Percentiles rank a stretch among this genome's conserved stretches.
Conservation (phyloP, 2,113 vertebrate genomes). For the Rhabdomys dilectus region DNA sequence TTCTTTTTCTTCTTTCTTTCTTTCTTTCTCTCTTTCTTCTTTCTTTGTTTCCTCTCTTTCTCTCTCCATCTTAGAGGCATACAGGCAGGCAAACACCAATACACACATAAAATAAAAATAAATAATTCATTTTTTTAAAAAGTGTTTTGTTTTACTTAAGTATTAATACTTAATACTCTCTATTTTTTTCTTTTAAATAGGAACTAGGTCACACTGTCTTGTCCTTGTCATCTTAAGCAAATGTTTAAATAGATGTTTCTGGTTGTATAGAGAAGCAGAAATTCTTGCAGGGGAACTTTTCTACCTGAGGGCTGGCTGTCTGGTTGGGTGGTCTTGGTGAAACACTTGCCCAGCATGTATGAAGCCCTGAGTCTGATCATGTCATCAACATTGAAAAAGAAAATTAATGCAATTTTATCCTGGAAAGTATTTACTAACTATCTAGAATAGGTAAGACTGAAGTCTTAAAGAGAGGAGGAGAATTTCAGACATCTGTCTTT, state of each 20-base stretch:
- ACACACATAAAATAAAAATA: neutral
- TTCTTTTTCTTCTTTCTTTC: too few relatives aligned
- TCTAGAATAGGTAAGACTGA: neutral
- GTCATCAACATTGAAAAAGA: neutral
- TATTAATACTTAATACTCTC: neutral
- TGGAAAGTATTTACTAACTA: neutral
- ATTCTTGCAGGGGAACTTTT: neutral
- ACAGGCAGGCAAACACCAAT: neutral
- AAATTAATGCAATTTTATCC: neutral
- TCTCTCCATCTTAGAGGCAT: neutral
- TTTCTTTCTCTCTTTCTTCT: too few relatives aligned
- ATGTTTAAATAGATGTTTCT: neutral
- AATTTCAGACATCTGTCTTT: conserved; percentile 34
- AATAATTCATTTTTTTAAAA: neutral
- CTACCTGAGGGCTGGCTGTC: neutral
- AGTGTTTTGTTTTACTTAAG: neutral
- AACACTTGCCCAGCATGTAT: neutral
- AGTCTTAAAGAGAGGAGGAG: neutral
- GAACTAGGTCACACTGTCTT: neutral
- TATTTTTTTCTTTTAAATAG: neutral
- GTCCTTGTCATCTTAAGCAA: neutral
- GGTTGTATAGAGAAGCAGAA: neutral
- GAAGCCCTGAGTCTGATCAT: neutral
- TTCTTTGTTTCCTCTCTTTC: too few relatives aligned
- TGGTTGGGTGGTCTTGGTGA: neutral